Evolutionary conservation across 2,888 invertebrate genomes (phyloP), one percentile per base, ranked within the genome.

Genomic region (Drosophila fulvimacula): DNA sequence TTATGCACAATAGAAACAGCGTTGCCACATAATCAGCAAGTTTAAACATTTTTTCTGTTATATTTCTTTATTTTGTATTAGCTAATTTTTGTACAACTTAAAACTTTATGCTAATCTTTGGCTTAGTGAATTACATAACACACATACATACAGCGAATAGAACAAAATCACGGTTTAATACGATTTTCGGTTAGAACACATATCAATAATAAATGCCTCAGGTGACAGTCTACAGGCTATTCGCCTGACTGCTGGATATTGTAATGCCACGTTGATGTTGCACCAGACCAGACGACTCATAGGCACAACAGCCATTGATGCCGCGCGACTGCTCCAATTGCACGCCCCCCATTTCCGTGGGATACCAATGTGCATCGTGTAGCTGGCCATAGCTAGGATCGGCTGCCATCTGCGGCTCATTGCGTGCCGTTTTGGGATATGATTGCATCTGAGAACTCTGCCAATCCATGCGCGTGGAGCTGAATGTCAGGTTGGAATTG

Each of bases 221-320:
- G 7, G 24, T 44, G 19, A 9, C 44, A 32, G 21, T 5, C 56
- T 81, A 87, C n/a, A 81, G 63, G 5, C 69, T 63, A 48, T 89
- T 89, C 6, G 88, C 69, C 30, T 84, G 83, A 60, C 75, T 89
- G 32, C 66, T 76, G 27, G 73, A 69, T 66, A 88, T 88, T 15
- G 75, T 48, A 19, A 82, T 62, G 17, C 74, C 62, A 1, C 84
- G 74, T 42, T 80, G 85, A 52, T 83, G 89, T 19, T 83, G 83
- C 2, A 60, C 71, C 44, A 84, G 30, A 2, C 69, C 73, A 41
- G 55, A 21, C 6, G 81, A 61, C 21, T 89, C 89, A 44, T 89
- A 84, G 30, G 85, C 84, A 36, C 89, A 87, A 9, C 72, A 58
- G 3, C 58, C 55, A 48, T 69, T 69, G 6, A 38, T 57, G n/a